A percentile compares a stretch with the other conserved stretches of the same genome.
These are phyloP conservation scores for Symphodus melops DNA, from an alignment of 2,113 vertebrate species.

Conservation along the genomic window DNA sequence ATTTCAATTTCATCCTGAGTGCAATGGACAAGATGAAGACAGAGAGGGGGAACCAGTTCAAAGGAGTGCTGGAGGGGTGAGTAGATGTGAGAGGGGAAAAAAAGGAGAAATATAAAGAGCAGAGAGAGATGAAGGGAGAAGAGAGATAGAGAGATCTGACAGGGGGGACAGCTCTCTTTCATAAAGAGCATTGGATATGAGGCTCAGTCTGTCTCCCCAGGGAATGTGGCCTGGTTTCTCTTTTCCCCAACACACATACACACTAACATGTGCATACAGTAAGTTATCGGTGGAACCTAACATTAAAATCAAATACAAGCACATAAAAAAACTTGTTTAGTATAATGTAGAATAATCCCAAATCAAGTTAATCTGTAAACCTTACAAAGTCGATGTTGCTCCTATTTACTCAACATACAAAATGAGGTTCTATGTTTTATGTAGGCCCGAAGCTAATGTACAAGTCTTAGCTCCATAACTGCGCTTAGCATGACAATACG, in stretches of 20 bases:
- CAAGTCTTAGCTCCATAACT: too few species aligned
- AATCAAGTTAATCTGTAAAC: background rate
- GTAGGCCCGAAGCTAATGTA: too few species aligned
- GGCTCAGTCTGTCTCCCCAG: conserved; percentile 64
- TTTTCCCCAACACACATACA: conserved; percentile 19
- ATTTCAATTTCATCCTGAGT: conserved; percentile 53
- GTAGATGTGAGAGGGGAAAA: conserved; percentile 53
- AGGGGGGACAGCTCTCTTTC: conserved; percentile 62
- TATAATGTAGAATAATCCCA: background rate
- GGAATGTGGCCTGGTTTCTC: conserved; percentile 73
- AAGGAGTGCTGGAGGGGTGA: conserved; percentile 64
- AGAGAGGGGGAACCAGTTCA: conserved; percentile 47
- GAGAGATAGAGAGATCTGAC: conserved; percentile 64
- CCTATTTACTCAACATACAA: too few species aligned
- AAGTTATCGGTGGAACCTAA: conserved; percentile 25
- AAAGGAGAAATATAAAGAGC: conserved; percentile 60
- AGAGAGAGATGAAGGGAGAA: conserved; percentile 60
- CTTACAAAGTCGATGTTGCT: too few species aligned
- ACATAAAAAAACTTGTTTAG: too few species aligned
- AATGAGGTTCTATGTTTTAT: too few species aligned
- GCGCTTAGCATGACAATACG: too few species aligned
- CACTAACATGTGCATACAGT: conserved; percentile 18
- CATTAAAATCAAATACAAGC: background rate
- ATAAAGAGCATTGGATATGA: conserved; percentile 82
- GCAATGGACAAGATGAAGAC: conserved; percentile 18